A percentile compares a stretch with the other conserved stretches of the same genome.
phyloP scores from a whole-genome alignment of 2,797 vertebrate species.

The Coilia nasus region DNA sequence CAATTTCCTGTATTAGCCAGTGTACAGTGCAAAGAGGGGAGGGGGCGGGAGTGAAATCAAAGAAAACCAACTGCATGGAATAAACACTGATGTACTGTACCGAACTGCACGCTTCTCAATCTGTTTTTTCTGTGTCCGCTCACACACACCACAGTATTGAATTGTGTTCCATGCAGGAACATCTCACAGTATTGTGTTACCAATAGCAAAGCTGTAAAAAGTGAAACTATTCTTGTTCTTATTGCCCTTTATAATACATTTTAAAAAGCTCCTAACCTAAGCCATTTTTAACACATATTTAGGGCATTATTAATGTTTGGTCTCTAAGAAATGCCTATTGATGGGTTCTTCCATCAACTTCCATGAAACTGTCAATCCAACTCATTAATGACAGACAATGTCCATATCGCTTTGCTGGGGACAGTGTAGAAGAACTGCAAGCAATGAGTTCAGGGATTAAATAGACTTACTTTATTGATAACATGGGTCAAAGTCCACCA shows the following conservation, averaged over 20 bases:
- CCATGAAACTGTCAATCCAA: too few relatives aligned
- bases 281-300: too few relatives aligned
- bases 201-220: too few relatives aligned
- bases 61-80: conserved; percentile 94
- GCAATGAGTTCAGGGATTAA: neutral
- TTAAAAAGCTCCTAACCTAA: too few relatives aligned
- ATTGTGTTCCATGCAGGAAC: neutral
- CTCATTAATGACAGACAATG: neutral
- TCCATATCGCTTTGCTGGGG: neutral
- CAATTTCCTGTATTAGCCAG: conserved; percentile 80
- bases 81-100: conserved; percentile 94
- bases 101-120: conserved; percentile 49
- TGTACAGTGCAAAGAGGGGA: conserved; percentile 84
- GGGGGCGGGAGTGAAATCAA: conserved; percentile 83
- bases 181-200: neutral
- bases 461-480: neutral
- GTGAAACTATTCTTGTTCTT: too few relatives aligned
- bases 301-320: too few relatives aligned
- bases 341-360: too few relatives aligned
- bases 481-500: neutral
- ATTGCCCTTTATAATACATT: too few relatives aligned
- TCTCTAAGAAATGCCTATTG: too few relatives aligned
- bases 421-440: neutral
- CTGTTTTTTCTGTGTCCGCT: conserved; percentile 24
- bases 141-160: neutral